Base-by-base conservation (phyloP, 92 coral and sea anemone genomes). In the Desmophyllum pertusum region DNA sequence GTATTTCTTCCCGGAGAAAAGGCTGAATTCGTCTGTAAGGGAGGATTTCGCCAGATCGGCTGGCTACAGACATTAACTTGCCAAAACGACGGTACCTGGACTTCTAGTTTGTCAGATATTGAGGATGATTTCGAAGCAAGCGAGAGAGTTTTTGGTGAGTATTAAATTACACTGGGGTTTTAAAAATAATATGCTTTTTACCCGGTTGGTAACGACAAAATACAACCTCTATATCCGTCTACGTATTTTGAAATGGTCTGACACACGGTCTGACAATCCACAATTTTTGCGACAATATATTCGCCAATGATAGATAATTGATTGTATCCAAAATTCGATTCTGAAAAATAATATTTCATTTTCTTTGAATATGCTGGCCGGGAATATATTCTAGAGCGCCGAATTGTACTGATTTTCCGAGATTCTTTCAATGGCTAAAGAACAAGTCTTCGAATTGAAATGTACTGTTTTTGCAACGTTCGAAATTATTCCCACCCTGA, bases 1-100 rank as follows among this genome's bases (percentile, higher is more conserved):
- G 73, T 74, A 21, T 83, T 83, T 41, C 40, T 39, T 8, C 87
- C 87, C 41, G 87, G 87, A 74, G 80, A 83, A 43, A 75, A 62
- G 45, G 87, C 81, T 52, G 87, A 57, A 62, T 83, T 83, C 33
- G 81, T 83, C 15, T 83, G 87, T 36, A 83, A 46, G 4, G 48
- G 41, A 61, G 81, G 81, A 37, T 83, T 55, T 61, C 80, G 87
- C 2, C 87, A 83, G 50, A 31, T 74, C 14, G 81, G 87, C 21
- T 83, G 81, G 87, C 74, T 74, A 55, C 14, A 62, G 36, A 57
- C 72, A 27, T 35, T 83, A 21, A 62, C 73, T 29, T 83, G 87
- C 11, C 63, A 73, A 61, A 41, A 0, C 2, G 39, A 83, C 13
- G 87, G 81, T 7, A 74, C 23, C 9, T 83, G 87, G 87, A 31